Evolutionary conservation across 2,797 vertebrate species (phyloP).

Genomic region (Orientallactaga sibirica): DNA sequence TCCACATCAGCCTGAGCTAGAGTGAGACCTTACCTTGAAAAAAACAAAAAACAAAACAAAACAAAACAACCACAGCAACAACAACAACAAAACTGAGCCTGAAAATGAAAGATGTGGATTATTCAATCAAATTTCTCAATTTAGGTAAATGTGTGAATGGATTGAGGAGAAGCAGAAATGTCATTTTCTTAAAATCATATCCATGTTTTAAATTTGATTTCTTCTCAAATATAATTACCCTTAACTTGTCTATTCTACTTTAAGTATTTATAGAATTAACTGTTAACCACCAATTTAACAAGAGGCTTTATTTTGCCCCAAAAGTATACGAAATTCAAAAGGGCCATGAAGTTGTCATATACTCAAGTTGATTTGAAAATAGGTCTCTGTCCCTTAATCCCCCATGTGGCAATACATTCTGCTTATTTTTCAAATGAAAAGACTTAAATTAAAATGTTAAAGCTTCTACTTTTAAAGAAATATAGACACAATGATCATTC

Average conservation of each 20-base stretch:
- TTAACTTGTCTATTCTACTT: background rate
- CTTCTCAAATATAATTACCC: background rate
- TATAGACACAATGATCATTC: background rate
- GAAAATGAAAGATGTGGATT: background rate
- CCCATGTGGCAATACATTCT: background rate
- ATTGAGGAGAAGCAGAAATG: background rate
- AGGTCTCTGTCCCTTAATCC: background rate
- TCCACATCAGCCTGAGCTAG: too few species aligned
- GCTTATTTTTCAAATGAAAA: background rate
- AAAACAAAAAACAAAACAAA: too few species aligned
- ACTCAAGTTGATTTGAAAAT: background rate
- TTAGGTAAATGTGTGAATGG: slow-evolving; percentile 4
- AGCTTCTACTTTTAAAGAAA: background rate
- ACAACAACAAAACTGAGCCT: slow-evolving; percentile 14
- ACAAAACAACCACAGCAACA: too few species aligned
- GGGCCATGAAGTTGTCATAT: background rate
- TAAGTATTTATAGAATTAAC: background rate
- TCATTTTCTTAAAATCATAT: background rate
- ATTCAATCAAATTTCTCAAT: background rate
- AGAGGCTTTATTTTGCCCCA: background rate
- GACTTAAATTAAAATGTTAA: background rate
- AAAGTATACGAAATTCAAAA: slow-evolving; percentile 13
- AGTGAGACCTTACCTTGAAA: too few species aligned
- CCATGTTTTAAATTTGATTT: background rate
- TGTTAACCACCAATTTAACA: background rate